Percentiles rank a stretch among this genome's conserved stretches.
Conservation (phyloP, 2,797 vertebrate genomes). For the Orestias chungarensis region DNA sequence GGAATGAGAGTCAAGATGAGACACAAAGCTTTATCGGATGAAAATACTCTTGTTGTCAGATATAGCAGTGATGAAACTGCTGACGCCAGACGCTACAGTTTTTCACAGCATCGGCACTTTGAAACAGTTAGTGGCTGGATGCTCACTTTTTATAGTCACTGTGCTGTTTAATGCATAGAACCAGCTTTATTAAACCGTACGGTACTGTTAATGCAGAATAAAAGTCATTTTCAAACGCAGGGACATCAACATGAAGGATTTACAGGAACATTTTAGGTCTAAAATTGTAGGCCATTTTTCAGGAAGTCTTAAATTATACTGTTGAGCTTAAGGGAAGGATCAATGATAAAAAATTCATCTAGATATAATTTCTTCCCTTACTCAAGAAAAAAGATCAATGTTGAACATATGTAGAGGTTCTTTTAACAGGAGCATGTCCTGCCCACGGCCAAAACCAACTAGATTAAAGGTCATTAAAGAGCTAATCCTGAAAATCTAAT, state of each 20-base stretch:
- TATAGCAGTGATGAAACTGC: constrained; percentile 74
- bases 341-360: neutral
- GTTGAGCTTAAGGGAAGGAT: constrained; percentile 9
- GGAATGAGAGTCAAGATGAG: constrained; percentile 51
- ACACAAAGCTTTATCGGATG: constrained; percentile 63
- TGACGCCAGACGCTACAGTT: constrained; percentile 64
- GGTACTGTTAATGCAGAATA: constrained; percentile 7
- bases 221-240: constrained; percentile 20
- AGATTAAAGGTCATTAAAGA: too few relatives aligned
- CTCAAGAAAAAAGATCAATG: neutral
- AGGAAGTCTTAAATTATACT: constrained; percentile 6
- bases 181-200: constrained; percentile 25
- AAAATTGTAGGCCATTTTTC: constrained; percentile 1
- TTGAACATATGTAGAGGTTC: too few relatives aligned
- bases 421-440: too few relatives aligned
- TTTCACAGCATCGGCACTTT: constrained; percentile 66
- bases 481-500: too few relatives aligned
- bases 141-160: constrained; percentile 28
- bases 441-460: too few relatives aligned
- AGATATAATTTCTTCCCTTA: neutral
- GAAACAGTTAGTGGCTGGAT: constrained; percentile 48
- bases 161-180: constrained; percentile 28
- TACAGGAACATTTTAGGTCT: constrained; percentile 20
- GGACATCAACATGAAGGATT: constrained; percentile 27
- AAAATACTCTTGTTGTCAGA: constrained; percentile 72